A percentile compares a stretch with the other conserved stretches of the same genome.
phyloP scores from a whole-genome alignment of 2,888 invertebrate species.

The Xylophagus ater region DNA sequence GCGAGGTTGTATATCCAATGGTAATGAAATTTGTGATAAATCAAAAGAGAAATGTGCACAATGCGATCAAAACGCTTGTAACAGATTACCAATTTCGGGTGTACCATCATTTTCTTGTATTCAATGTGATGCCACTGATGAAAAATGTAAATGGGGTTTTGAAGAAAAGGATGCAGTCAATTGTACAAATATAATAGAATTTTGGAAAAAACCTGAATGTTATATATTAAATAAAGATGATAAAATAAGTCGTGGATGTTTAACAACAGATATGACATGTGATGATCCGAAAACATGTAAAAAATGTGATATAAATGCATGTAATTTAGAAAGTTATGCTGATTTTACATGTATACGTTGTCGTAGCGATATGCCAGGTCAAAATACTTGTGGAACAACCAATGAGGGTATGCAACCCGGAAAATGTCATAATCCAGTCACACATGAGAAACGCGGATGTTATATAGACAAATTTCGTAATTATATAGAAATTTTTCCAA shows the following conservation, averaged over 20 bases:
- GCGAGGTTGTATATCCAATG: conserved; percentile 25
- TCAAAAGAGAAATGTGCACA: conserved; percentile 17
- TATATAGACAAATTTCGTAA: conserved; percentile 24
- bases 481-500: conserved; percentile 1
- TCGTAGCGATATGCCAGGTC: conserved; percentile 3
- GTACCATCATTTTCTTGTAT: conserved; percentile 19
- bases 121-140: conserved; percentile 16
- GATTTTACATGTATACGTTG: conserved; percentile 9
- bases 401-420: neutral
- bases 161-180: conserved; percentile 4
- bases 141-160: conserved; percentile 18
- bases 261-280: neutral
- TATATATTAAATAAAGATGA: neutral
- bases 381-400: conserved; percentile 5
- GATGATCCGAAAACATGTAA: neutral
- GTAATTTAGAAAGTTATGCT: neutral
- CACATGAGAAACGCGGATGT: conserved; percentile 18
- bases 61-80: conserved; percentile 21
- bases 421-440: conserved; percentile 3
- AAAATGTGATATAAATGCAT: conserved; percentile 2
- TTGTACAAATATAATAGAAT: conserved; percentile 20
- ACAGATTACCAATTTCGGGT: conserved; percentile 13
- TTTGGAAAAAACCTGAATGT: conserved; percentile 8
- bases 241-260: conserved; percentile 7
- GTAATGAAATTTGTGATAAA: conserved; percentile 17